Evolutionary conservation across 1,140 invertebrate genomes (phyloP), one percentile per base, ranked within the genome.

Genomic region (Potamilus streckersoni): DNA sequence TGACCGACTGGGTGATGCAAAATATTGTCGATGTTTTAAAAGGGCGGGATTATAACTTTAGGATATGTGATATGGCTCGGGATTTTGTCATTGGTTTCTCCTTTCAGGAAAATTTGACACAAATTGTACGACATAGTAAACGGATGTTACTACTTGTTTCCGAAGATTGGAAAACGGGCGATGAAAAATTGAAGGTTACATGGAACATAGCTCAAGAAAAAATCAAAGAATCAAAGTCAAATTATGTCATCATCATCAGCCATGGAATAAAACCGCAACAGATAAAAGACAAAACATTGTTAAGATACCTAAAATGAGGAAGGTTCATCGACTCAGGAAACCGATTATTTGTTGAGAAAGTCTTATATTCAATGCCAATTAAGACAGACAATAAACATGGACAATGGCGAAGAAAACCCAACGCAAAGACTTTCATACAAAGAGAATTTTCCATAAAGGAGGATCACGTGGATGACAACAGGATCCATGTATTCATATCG

Each of bases 1-100:
- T 78, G 6, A 76, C 79, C 4, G 81, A 80, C 15, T 85, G 82
- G 82, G 81, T 82, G 5, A 74, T 79, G 68, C 70, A 80, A 64
- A 78, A 80, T 58, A 76, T 85, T 17, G 76, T 82, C 11, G 60
- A 74, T 12, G 68, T 60, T n/a, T 71, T 85, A 15, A 79, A 85
- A 59, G 55, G 61, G n/a, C 62, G 76, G 2, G 69, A 77, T 5
- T 63, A 77, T n/a, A 59, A 66, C 23, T 84, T 79, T 59, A 73
- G 79, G 27, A 72, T 84, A 2, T 80, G 80, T 66, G 81, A 80
- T 67, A 80, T 83, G 68, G 75, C 63, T 38, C 74, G 82, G 6
- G 84, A 85, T 70, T 81, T 82, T 71, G 69, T 82, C 13, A 65
- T 80, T 19, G 84, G 84, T 17, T 79, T 80, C 65, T 78, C 80